These are phyloP conservation scores for Camponotus vicinus DNA, from an alignment of 1,140 invertebrate species.

Conservation along the genomic window DNA sequence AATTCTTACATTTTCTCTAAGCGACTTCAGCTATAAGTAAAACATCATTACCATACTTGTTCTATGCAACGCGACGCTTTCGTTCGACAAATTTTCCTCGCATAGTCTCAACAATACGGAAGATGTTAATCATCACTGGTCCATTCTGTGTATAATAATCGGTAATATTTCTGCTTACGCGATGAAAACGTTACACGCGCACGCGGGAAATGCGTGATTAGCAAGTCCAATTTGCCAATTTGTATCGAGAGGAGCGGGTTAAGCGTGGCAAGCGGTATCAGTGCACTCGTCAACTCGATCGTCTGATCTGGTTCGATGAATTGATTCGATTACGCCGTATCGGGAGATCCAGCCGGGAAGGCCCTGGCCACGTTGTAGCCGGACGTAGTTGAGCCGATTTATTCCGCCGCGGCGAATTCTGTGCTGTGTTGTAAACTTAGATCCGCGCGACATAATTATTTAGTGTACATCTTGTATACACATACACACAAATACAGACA, in stretches of 20 bases:
- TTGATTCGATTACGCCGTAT: slow-evolving; percentile 58
- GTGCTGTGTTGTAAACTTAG: slow-evolving; percentile 86
- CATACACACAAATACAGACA: too few relatives aligned
- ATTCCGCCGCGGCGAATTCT: slow-evolving; percentile 82
- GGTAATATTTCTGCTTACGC: background rate
- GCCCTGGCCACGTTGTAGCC: slow-evolving; percentile 16
- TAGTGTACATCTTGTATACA: slow-evolving; percentile 80
- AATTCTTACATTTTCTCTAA: too few relatives aligned
- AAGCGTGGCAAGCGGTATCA: slow-evolving; percentile 70
- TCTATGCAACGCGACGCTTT: too few relatives aligned
- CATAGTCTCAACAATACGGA: too few relatives aligned
- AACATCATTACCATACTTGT: too few relatives aligned
- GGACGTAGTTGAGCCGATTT: slow-evolving; percentile 64
- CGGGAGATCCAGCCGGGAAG: slow-evolving; percentile 41
- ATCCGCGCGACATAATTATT: slow-evolving; percentile 78
- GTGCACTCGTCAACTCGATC: slow-evolving; percentile 51
- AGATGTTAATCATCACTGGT: too few relatives aligned
- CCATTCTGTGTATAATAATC: too few relatives aligned
- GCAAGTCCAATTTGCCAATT: slow-evolving; percentile 10
- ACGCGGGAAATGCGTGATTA: background rate
- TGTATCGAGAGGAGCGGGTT: slow-evolving; percentile 39
- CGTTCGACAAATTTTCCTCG: too few relatives aligned
- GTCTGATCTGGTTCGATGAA: slow-evolving; percentile 55
- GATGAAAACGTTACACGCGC: background rate
- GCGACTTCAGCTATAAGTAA: too few relatives aligned